Conservation (phyloP, 2,113 vertebrate genomes). For the Tragelaphus imberbis region DNA sequence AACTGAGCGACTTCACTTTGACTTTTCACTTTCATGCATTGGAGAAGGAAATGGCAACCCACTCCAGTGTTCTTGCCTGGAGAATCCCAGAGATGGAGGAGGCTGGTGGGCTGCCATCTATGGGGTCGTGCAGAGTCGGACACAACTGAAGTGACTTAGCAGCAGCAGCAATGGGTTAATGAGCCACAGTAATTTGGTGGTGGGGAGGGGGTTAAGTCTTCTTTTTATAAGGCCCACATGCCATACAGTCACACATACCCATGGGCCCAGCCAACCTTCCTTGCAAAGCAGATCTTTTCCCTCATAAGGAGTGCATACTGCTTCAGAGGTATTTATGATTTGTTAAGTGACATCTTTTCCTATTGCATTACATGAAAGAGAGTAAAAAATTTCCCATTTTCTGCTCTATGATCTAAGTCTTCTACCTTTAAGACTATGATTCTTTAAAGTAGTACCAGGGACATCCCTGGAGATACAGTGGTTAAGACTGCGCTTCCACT, state of each 20-base stretch:
- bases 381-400: constrained; percentile 5
- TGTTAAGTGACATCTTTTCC: background rate
- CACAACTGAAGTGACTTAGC: too few species aligned
- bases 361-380: background rate
- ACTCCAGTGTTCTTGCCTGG: too few species aligned
- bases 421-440: background rate
- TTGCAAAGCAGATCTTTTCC: background rate
- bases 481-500: background rate
- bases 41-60: too few species aligned
- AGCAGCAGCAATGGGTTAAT: background rate
- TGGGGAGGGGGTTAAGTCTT: background rate
- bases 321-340: background rate
- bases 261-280: background rate
- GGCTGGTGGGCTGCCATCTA: too few species aligned
- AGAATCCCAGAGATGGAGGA: too few species aligned
- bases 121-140: too few species aligned
- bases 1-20: too few species aligned
- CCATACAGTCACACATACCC: background rate
- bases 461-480: background rate
- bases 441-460: background rate
- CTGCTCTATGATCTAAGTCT: background rate
- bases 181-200: background rate
- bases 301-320: background rate
- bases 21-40: too few species aligned
- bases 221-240: background rate